phyloP scores from a whole-genome alignment of 2,113 vertebrate genomes.

The Tinamus guttatus region DNA sequence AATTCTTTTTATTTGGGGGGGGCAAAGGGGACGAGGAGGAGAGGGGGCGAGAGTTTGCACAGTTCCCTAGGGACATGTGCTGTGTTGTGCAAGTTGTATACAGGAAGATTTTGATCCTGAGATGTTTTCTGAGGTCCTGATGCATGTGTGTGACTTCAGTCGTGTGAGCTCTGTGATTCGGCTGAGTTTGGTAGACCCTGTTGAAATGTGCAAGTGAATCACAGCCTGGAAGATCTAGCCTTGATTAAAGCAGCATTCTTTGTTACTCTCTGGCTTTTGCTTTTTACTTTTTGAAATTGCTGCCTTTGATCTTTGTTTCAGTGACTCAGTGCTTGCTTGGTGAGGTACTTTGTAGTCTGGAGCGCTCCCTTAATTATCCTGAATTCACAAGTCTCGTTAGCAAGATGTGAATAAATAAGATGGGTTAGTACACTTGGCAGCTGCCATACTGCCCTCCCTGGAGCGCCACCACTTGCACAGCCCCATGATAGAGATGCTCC shows the following conservation, averaged over 20 bases:
- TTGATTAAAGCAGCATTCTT: not conserved
- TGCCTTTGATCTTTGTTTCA: constrained; percentile 17
- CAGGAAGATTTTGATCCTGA: not conserved
- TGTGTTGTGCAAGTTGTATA: not conserved
- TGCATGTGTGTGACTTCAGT: not conserved
- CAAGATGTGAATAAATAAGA: not conserved
- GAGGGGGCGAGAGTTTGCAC: not conserved
- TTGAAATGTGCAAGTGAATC: not conserved
- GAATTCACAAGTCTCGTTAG: not conserved
- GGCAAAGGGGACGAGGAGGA: not conserved
- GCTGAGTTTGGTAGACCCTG: not conserved
- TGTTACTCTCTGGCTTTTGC: not conserved
- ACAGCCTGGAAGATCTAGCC: not conserved
- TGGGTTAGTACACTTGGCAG: not conserved
- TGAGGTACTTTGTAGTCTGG: not conserved
- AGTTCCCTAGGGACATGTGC: not conserved
- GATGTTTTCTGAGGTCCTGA: not conserved
- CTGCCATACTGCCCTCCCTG: not conserved
- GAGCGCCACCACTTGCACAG: not conserved
- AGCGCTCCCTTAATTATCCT: constrained; percentile 7
- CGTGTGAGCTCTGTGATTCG: not conserved
- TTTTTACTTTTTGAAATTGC: constrained; percentile 1
- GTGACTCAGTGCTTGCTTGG: constrained; percentile 8
- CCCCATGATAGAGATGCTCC: too few relatives aligned
- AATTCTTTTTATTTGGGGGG: not conserved